phyloP scores from a whole-genome alignment of 1,140 invertebrate species.

The Drosophila gunungcola region DNA sequence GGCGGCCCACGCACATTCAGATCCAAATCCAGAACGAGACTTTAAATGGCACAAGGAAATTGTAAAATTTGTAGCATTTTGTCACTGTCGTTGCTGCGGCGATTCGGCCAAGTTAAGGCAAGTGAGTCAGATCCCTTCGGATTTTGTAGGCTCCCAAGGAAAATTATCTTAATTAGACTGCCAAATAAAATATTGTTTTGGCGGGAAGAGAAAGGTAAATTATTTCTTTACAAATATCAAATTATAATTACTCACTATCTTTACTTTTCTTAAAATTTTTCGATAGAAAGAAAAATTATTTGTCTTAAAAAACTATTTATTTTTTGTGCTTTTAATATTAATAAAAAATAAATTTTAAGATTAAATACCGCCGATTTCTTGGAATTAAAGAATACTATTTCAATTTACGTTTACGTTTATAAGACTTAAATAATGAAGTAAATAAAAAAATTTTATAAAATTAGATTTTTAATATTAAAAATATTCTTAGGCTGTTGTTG shows the following conservation, averaged over 20 bases:
- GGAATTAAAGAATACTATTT: too few relatives aligned
- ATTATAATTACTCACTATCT: not conserved
- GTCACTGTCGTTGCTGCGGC: conserved; percentile 30
- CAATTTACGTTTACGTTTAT: too few relatives aligned
- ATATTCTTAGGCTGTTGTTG: too few relatives aligned
- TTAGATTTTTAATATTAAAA: not conserved
- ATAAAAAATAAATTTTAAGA: too few relatives aligned
- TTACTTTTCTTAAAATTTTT: too few relatives aligned
- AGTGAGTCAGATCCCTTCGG: conserved; percentile 19
- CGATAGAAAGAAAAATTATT: too few relatives aligned
- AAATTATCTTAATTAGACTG: conserved; percentile 30
- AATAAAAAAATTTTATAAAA: too few relatives aligned
- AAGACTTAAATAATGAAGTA: too few relatives aligned
- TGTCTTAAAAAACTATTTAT: too few relatives aligned
- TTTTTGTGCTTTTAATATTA: too few relatives aligned
- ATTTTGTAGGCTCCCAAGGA: conserved; percentile 1
- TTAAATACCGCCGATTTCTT: too few relatives aligned
- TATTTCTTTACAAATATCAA: conserved; percentile 7
- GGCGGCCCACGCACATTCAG: conserved; percentile 46
- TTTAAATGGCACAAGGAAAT: conserved; percentile 68
- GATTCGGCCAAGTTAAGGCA: conserved; percentile 51
- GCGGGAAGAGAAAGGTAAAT: conserved; percentile 6
- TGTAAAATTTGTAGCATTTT: conserved; percentile 78
- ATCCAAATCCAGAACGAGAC: conserved; percentile 40
- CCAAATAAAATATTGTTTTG: conserved; percentile 16